These are phyloP conservation scores for Diarsia mendica DNA, from an alignment of 2,888 invertebrate species.

Conservation along the genomic window DNA sequence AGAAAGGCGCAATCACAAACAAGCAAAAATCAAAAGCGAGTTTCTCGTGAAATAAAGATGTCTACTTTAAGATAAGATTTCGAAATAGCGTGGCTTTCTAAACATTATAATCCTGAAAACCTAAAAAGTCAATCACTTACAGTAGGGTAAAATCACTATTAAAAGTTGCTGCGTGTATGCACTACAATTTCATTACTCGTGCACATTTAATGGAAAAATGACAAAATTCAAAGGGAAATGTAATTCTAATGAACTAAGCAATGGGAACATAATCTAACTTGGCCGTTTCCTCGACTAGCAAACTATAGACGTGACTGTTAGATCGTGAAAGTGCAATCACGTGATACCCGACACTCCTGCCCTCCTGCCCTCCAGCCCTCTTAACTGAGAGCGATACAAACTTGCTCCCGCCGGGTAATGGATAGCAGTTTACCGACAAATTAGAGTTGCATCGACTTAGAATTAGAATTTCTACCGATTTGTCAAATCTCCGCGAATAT, in stretches of 20 bases:
- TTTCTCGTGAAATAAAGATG: neutral
- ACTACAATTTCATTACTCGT: neutral
- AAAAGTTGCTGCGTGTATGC: neutral
- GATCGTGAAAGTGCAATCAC: constrained; percentile 3
- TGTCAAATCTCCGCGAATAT: neutral
- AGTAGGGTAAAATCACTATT: neutral
- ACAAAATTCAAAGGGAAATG: neutral
- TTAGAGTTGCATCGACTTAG: neutral
- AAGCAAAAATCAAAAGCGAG: neutral
- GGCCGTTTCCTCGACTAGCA: neutral
- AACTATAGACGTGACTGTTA: constrained; percentile 5
- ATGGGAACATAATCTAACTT: constrained; percentile 1
- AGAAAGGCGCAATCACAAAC: neutral
- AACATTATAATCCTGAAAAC: neutral
- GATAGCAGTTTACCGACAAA: constrained; percentile 9
- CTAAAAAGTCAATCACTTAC: neutral
- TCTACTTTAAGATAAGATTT: neutral
- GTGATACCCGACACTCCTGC: neutral
- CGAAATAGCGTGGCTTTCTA: neutral
- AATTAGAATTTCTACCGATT: neutral
- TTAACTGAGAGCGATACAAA: neutral
- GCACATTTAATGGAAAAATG: neutral
- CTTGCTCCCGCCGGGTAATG: neutral
- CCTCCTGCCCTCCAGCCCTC: neutral
- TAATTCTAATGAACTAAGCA: neutral